Percentiles rank a stretch among this genome's conserved stretches.
phyloP scores from a whole-genome alignment of 1,140 invertebrate genomes.

The Drosophila arawakana region DNA sequence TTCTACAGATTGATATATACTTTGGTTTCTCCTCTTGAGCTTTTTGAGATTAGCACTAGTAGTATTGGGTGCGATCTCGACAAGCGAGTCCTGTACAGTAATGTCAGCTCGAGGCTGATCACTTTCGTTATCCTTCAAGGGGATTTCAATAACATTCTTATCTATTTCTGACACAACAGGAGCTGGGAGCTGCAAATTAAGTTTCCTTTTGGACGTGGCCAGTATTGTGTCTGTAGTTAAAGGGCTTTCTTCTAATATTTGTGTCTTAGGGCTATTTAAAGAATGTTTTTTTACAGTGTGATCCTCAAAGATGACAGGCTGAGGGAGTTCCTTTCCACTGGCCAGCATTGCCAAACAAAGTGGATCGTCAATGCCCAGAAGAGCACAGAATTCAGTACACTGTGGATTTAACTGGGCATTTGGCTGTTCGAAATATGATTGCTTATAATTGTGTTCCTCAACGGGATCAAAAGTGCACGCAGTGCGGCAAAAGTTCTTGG shows the following conservation, averaged over 20 bases:
- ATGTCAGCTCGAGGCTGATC: background rate
- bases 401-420: conserved; percentile 91
- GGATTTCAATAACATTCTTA: conserved; percentile 40
- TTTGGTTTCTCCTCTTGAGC: conserved; percentile 85
- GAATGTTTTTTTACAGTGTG: background rate
- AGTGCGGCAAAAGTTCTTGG: conserved; percentile 91
- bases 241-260: background rate
- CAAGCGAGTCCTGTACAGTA: background rate
- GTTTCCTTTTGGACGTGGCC: conserved; percentile 51
- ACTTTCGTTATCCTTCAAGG: conserved; percentile 29
- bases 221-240: conserved; percentile 4
- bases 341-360: conserved; percentile 85
- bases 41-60: conserved; percentile 78
- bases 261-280: background rate
- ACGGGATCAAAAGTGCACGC: conserved; percentile 87
- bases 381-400: conserved; percentile 92
- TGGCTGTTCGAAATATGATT: conserved; percentile 75
- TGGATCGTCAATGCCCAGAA: conserved; percentile 92
- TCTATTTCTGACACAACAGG: conserved; percentile 22
- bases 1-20: conserved; percentile 76
- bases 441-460: conserved; percentile 68
- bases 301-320: conserved; percentile 17
- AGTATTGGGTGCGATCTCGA: background rate
- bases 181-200: conserved; percentile 57
- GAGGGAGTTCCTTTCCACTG: conserved; percentile 67